Conservation (phyloP, 2,888 invertebrate species). For the Ophion obscuratus region DNA sequence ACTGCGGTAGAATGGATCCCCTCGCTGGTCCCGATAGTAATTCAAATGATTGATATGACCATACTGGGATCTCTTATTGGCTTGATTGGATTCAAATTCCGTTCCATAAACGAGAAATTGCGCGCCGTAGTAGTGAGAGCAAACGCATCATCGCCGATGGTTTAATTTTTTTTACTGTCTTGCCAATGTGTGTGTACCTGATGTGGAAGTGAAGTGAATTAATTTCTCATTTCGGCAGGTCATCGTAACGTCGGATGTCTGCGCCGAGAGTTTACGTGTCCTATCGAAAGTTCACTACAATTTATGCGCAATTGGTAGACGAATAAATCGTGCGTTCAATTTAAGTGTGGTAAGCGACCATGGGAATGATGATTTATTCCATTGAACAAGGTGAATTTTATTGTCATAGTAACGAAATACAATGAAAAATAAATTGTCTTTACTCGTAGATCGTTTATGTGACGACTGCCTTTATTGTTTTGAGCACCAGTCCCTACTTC, state of each 20-base stretch:
- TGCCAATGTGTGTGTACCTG: neutral
- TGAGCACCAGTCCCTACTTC: constrained; percentile 60
- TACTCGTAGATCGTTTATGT: constrained; percentile 51
- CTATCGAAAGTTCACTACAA: constrained; percentile 55
- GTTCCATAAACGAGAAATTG: constrained; percentile 58
- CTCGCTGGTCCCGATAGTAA: constrained; percentile 35
- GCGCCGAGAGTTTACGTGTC: constrained; percentile 58
- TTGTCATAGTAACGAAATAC: neutral
- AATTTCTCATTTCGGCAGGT: neutral
- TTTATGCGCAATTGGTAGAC: constrained; percentile 54
- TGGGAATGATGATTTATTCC: neutral
- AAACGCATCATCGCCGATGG: constrained; percentile 59
- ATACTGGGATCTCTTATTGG: constrained; percentile 57
- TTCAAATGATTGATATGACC: constrained; percentile 48
- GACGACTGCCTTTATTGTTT: constrained; percentile 41
- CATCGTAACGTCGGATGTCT: constrained; percentile 43
- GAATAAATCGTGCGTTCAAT: constrained; percentile 42
- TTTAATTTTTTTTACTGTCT: constrained; percentile 1
- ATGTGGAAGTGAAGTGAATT: neutral
- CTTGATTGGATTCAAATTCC: constrained; percentile 54
- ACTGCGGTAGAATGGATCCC: constrained; percentile 18
- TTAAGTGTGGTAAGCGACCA: constrained; percentile 43
- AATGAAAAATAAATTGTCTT: neutral
- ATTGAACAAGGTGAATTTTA: neutral
- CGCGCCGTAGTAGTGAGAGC: constrained; percentile 37